phyloP scores from a whole-genome alignment of 2,113 vertebrate species.

The Leuciscus idus region DNA sequence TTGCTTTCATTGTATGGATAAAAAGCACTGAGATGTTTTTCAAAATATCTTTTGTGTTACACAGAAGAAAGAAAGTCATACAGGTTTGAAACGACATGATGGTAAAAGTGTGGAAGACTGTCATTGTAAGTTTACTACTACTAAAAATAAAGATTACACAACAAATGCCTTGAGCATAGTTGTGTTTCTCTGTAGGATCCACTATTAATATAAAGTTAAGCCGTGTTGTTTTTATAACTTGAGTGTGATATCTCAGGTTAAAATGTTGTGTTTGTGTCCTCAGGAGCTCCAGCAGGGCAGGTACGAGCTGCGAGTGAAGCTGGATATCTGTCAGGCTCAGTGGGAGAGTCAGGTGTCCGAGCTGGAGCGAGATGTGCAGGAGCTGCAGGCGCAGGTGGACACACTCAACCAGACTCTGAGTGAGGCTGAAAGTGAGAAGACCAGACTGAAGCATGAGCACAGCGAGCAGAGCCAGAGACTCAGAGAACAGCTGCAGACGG shows the following conservation, averaged over 20 bases:
- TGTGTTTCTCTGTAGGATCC: no score
- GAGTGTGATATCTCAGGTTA: background rate
- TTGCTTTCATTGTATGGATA: no score
- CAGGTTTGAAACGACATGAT: no score
- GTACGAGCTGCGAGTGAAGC: conserved; percentile 73
- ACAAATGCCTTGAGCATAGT: no score
- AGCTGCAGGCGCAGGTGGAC: conserved; percentile 70
- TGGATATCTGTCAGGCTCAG: conserved; percentile 71
- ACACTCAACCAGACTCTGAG: conserved; percentile 65
- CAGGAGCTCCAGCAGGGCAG: conserved; percentile 79
- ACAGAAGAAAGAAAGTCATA: no score
- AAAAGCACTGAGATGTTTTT: no score
- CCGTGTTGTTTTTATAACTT: no score
- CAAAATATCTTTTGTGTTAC: no score
- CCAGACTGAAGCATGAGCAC: conserved; percentile 62
- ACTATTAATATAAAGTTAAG: no score
- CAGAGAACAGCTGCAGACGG: conserved; percentile 72
- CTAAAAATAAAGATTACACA: no score
- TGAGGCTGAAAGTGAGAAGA: conserved; percentile 68
- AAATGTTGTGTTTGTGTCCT: background rate
- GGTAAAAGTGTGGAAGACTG: no score
- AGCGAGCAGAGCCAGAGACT: conserved; percentile 65
- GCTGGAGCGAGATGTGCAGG: conserved; percentile 75
- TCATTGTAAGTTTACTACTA: no score
- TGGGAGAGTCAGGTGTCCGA: conserved; percentile 78